phyloP scores from a whole-genome alignment of 2,797 vertebrate genomes.

The Sardinella longiceps region DNA sequence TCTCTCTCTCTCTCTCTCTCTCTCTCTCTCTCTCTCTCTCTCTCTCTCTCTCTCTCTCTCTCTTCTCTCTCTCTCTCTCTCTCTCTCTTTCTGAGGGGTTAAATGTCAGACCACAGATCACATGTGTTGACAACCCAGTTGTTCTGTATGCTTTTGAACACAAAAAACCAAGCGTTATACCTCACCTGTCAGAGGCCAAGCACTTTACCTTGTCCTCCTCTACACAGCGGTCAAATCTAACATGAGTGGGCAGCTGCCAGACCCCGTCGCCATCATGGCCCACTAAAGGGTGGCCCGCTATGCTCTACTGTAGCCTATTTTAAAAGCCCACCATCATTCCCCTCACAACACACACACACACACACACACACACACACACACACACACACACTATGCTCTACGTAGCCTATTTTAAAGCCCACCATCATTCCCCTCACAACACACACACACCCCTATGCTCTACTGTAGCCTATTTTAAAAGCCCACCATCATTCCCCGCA shows the following conservation, averaged over 20 bases:
- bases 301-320: not conserved
- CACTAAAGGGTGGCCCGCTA: not conserved
- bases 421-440: no score
- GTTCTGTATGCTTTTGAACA: not conserved
- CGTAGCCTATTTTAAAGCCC: no score
- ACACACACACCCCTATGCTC: no score
- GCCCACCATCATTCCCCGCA: no score
- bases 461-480: no score
- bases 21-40: not conserved
- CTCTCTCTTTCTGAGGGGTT: not conserved
- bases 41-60: no score
- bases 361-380: no score
- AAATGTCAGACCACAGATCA: not conserved
- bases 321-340: no score
- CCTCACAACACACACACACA: no score
- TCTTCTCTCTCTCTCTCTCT: no score
- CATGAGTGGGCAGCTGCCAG: not conserved
- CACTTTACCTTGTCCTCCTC: not conserved
- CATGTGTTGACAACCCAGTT: not conserved
- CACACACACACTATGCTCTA: no score
- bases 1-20: not conserved
- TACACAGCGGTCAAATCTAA: not conserved
- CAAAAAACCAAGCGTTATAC: not conserved
- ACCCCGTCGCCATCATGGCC: not conserved
- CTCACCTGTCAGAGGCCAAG: not conserved